Percentiles rank a stretch among this genome's conserved stretches.
phyloP scores from a whole-genome alignment of 2,113 vertebrate species.

The Furnarius figulus region DNA sequence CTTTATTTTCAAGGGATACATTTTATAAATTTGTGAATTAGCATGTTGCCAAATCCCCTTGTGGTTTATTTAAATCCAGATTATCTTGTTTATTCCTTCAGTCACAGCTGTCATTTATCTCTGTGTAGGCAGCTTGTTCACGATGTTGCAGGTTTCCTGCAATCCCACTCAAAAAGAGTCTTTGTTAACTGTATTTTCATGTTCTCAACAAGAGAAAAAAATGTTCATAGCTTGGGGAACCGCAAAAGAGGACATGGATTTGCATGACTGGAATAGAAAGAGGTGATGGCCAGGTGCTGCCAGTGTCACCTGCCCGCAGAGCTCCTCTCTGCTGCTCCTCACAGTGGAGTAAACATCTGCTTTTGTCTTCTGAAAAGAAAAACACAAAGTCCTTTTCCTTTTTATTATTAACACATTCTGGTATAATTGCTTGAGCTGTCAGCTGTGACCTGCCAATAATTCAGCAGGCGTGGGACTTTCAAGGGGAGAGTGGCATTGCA shows the following conservation, averaged over 20 bases:
- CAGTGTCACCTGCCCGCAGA: neutral
- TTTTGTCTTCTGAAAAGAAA: conserved; percentile 59
- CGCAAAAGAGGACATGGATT: neutral
- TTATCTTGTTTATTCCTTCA: conserved; percentile 78
- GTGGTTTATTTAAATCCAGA: conserved; percentile 72
- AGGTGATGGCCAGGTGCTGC: neutral
- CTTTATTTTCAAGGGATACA: conserved; percentile 69
- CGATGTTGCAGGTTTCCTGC: conserved; percentile 51
- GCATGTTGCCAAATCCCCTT: conserved; percentile 69
- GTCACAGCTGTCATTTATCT: conserved; percentile 73
- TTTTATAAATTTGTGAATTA: conserved; percentile 66
- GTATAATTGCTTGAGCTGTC: conserved; percentile 73
- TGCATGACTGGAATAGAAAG: neutral
- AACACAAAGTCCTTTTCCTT: conserved; percentile 37
- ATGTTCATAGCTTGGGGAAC: neutral
- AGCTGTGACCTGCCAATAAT: conserved; percentile 72
- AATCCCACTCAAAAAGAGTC: conserved; percentile 37
- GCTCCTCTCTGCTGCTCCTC: neutral
- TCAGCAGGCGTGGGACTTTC: conserved; percentile 52
- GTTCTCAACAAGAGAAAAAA: neutral
- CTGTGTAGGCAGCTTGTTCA: conserved; percentile 59
- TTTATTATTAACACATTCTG: conserved; percentile 70
- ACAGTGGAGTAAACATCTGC: conserved; percentile 56
- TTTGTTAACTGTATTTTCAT: conserved; percentile 35
- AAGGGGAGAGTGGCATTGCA: conserved; percentile 23